A percentile compares a stretch with the other conserved stretches of the same genome.
Conservation (phyloP, 1,140 invertebrate species). For the Musca vetustissima region DNA sequence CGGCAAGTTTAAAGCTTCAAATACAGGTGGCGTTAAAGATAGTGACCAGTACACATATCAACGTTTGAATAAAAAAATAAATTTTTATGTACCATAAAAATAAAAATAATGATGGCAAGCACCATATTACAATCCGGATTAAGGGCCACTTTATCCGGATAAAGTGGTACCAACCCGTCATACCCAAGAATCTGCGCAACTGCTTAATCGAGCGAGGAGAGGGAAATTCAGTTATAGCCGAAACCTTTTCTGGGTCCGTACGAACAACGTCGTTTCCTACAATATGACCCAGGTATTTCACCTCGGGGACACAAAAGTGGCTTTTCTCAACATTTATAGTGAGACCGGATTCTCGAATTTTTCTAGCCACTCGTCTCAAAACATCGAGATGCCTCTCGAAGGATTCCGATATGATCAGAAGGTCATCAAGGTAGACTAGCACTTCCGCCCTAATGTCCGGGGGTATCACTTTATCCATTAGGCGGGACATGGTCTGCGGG, state of each 20-base stretch:
- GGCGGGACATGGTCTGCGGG: not conserved
- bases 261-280: conserved; percentile 35
- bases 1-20: too few relatives aligned
- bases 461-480: conserved; percentile 6
- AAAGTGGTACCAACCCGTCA: not conserved
- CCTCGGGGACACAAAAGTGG: conserved; percentile 52
- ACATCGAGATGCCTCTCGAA: conserved; percentile 12
- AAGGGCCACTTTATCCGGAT: too few relatives aligned
- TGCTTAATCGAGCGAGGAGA: not conserved
- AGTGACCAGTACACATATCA: too few relatives aligned
- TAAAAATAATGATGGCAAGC: too few relatives aligned
- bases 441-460: not conserved
- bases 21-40: too few relatives aligned
- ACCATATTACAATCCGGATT: too few relatives aligned
- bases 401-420: conserved; percentile 8
- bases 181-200: conserved; percentile 31
- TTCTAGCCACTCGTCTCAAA: not conserved
- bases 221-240: conserved; percentile 7
- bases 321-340: conserved; percentile 28
- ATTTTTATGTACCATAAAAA: too few relatives aligned
- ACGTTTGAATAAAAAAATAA: too few relatives aligned
- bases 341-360: not conserved
- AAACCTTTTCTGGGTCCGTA: conserved; percentile 11
- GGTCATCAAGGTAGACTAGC: conserved; percentile 23
- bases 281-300: conserved; percentile 14